Conservation (phyloP, 2,113 vertebrate genomes). For the Corythoichthys intestinalis region DNA sequence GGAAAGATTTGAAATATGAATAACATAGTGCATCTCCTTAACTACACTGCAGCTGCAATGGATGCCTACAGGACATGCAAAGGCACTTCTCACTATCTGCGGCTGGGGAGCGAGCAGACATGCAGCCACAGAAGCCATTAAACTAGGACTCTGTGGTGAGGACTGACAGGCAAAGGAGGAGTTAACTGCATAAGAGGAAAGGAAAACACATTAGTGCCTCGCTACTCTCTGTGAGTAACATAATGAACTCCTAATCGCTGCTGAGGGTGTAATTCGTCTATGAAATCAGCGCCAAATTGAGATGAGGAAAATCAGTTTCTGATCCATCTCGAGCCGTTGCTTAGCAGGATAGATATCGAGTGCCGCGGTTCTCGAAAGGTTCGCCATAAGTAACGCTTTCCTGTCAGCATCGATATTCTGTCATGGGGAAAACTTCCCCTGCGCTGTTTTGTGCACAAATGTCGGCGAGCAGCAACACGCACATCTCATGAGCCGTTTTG, state of each 20-base stretch:
- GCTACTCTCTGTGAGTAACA: slow-evolving; percentile 58
- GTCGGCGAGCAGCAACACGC: slow-evolving; percentile 21
- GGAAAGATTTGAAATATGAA: slow-evolving; percentile 14
- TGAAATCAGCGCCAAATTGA: slow-evolving; percentile 72
- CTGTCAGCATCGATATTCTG: slow-evolving; percentile 66
- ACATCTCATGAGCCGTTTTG: slow-evolving; percentile 13
- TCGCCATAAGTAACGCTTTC: slow-evolving; percentile 60
- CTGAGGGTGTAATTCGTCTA: slow-evolving; percentile 73
- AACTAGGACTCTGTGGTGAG: slow-evolving; percentile 18
- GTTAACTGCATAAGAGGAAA: slow-evolving; percentile 67
- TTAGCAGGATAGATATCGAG: slow-evolving; percentile 64
- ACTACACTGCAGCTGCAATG: slow-evolving; percentile 17
- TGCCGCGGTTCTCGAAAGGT: slow-evolving; percentile 61
- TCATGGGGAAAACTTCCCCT: slow-evolving; percentile 54
- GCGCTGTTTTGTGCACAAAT: slow-evolving; percentile 15
- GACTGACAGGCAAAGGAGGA: slow-evolving; percentile 38
- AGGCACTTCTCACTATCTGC: slow-evolving; percentile 37
- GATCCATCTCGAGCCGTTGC: slow-evolving; percentile 60
- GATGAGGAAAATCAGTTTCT: slow-evolving; percentile 70
- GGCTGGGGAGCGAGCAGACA: slow-evolving; percentile 26
- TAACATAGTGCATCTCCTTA: slow-evolving; percentile 7
- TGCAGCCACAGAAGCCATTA: slow-evolving; percentile 33
- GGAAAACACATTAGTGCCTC: slow-evolving; percentile 70
- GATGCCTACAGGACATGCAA: slow-evolving; percentile 37
- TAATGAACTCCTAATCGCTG: slow-evolving; percentile 74